A percentile compares a stretch with the other conserved stretches of the same genome.
Conservation (phyloP, 2,113 vertebrate species). For the Parus major region DNA sequence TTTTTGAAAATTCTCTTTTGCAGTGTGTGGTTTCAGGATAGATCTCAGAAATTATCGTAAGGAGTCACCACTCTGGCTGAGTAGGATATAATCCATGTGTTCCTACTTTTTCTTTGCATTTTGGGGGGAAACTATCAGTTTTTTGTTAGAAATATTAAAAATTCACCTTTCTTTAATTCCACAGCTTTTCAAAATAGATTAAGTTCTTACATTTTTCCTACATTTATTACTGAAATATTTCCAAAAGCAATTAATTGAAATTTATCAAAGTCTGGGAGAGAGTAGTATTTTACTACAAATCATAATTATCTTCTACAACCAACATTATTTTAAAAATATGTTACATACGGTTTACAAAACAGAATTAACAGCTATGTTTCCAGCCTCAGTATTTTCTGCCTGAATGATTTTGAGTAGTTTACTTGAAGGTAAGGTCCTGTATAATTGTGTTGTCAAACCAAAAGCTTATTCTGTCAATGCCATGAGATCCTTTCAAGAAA, state of each 20-base stretch:
- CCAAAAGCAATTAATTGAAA: background rate
- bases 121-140: accelerated
- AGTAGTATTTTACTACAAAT: background rate
- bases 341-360: background rate
- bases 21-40: accelerated
- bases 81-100: background rate
- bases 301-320: background rate
- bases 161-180: background rate
- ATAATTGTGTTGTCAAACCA: background rate
- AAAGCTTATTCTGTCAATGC: background rate
- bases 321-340: background rate
- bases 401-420: background rate
- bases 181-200: background rate
- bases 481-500: background rate
- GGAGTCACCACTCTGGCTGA: background rate
- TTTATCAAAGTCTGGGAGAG: background rate
- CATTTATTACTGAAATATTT: background rate
- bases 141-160: background rate
- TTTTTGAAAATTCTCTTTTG: background rate
- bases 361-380: background rate
- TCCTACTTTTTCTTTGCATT: background rate
- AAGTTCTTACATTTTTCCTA: background rate
- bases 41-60: background rate
- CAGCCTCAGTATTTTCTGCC: background rate
- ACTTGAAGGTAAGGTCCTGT: background rate